Conservation (phyloP, 2,797 vertebrate genomes). For the Tangara arthus region DNA sequence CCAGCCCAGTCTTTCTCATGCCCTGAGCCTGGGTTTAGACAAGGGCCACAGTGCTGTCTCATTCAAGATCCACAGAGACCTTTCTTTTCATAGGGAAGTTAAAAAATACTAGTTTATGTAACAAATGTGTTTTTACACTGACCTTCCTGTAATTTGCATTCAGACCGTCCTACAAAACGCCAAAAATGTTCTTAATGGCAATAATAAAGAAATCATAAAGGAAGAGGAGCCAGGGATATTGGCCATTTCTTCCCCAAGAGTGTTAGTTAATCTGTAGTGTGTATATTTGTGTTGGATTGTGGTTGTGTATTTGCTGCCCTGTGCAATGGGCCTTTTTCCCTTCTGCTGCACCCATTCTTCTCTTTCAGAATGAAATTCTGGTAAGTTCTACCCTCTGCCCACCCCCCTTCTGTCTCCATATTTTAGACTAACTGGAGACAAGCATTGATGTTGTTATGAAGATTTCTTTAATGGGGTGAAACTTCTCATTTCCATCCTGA, state of each 20-base stretch:
- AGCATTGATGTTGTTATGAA: neutral
- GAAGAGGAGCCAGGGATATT: neutral
- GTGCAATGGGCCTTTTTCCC: neutral
- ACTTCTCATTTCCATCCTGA: neutral
- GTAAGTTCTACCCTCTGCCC: neutral
- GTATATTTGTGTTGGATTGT: neutral
- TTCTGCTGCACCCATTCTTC: neutral
- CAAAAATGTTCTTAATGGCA: neutral
- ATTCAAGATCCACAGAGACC: neutral
- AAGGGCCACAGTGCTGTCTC: neutral
- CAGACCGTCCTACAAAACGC: neutral
- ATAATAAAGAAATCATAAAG: neutral
- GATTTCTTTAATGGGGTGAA: neutral
- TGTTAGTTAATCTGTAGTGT: neutral
- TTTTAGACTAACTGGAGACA: neutral
- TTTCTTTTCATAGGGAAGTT: neutral
- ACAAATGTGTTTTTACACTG: neutral
- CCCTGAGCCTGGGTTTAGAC: neutral
- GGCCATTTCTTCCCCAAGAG: neutral
- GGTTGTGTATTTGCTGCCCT: neutral
- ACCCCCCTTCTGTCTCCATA: rapidly evolving
- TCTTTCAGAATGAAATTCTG: neutral
- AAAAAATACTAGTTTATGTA: neutral
- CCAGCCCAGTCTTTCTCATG: neutral
- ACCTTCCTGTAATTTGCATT: neutral